phyloP scores from a whole-genome alignment of 2,888 invertebrate genomes.

The Pyrgus malvae region DNA sequence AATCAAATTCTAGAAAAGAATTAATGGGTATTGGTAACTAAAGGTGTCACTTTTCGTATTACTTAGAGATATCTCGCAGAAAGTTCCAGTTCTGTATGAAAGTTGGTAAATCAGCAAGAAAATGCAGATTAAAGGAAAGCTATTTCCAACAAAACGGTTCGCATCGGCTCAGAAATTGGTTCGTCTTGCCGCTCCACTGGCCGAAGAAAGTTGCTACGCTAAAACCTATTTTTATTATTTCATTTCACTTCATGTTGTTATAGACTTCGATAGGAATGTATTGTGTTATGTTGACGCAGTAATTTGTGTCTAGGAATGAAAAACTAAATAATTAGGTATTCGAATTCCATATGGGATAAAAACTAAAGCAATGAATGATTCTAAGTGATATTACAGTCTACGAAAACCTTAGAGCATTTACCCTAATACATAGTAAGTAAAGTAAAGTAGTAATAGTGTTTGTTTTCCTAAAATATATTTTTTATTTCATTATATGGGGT shows the following conservation, averaged over 20 bases:
- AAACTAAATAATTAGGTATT: too few species aligned
- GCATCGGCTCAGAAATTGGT: constrained; percentile 80
- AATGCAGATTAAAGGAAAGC: constrained; percentile 82
- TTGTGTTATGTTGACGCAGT: not conserved
- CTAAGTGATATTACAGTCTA: too few species aligned
- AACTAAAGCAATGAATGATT: too few species aligned
- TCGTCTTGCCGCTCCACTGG: constrained; percentile 72
- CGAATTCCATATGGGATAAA: too few species aligned
- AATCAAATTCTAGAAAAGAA: too few species aligned
- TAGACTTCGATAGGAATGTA: constrained; percentile 32
- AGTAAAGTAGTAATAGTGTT: too few species aligned
- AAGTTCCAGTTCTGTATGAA: constrained; percentile 66
- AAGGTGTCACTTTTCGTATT: too few species aligned
- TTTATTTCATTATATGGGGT: too few species aligned
- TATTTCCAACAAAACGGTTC: constrained; percentile 80
- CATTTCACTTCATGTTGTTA: constrained; percentile 59
- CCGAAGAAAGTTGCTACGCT: constrained; percentile 72
- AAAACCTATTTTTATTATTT: constrained; percentile 77
- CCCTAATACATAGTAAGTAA: too few species aligned
- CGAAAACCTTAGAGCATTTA: too few species aligned
- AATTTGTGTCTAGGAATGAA: not conserved
- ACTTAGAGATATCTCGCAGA: constrained; percentile 53
- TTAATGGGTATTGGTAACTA: too few species aligned
- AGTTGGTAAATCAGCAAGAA: constrained; percentile 82
- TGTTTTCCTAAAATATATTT: too few species aligned